These are phyloP conservation scores for Centropyge bicolor DNA, from an alignment of 2,797 vertebrate species.

Conservation along the genomic window DNA sequence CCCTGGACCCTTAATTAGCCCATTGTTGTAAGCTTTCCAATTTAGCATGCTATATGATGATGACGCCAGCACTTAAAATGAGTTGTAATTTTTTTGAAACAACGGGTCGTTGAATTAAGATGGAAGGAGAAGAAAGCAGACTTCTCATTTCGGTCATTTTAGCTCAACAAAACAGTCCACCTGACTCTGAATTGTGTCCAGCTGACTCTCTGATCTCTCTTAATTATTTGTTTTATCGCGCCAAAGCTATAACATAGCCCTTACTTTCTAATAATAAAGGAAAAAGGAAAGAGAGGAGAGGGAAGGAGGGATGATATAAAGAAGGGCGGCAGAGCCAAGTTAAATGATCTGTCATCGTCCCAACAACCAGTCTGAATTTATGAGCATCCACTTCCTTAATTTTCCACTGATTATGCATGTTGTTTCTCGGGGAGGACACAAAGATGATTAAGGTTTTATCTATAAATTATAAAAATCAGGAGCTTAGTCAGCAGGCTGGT, in stretches of 20 bases:
- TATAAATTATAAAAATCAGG: slow-evolving; percentile 28
- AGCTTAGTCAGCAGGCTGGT: slow-evolving; percentile 16
- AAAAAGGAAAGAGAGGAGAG: neutral
- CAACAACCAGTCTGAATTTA: slow-evolving; percentile 31
- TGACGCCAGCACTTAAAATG: neutral
- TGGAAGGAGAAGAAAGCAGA: no score
- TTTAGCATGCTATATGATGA: neutral
- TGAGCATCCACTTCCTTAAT: slow-evolving; percentile 34
- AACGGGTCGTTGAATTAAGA: no score
- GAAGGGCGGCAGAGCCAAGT: slow-evolving; percentile 18
- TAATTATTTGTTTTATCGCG: neutral
- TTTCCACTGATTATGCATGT: slow-evolving; percentile 42
- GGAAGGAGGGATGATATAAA: neutral
- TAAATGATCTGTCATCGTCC: slow-evolving; percentile 27
- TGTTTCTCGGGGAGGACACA: slow-evolving; percentile 39
- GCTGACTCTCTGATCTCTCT: neutral
- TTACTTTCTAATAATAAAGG: neutral
- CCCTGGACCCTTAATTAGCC: neutral
- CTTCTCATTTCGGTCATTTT: no score
- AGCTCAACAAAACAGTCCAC: no score
- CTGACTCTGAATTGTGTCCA: no score
- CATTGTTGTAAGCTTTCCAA: neutral
- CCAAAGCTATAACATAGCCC: neutral
- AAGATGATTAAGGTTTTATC: slow-evolving; percentile 26
- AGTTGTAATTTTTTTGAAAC: neutral